Evolutionary conservation across 2,113 vertebrate species (phyloP), one percentile per base, ranked within the genome.

Genomic region (Brachypodius melanocephalos): DNA sequence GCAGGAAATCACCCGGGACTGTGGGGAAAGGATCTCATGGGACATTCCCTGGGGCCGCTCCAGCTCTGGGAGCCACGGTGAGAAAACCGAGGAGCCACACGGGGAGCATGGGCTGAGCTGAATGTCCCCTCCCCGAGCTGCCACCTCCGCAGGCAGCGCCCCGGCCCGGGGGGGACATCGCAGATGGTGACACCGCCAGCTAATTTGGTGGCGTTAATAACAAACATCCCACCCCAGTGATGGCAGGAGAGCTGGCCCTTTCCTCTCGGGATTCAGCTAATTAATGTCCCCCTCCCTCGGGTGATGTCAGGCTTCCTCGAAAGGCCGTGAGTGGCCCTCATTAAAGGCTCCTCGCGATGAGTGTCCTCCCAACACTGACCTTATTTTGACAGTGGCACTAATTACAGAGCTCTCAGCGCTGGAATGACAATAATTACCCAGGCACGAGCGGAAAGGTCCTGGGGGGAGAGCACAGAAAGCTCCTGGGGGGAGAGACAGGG

Each of bases 231-330:
- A 3, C 20, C 17, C 13, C 5, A 52, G 74, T 49, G 85, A 90
- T 1, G n/a, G 66, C 46, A 25, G 71, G 16, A 78, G 74, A 69
- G 31, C 36, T 29, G 67, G 42, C 77, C 40, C 79, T 75, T 59
- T 88, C 88, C 43, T 58, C 62, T 6, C 8, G 6, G 43, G 67
- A 75, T 11, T 32, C 69, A 22, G 75, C 88, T 93, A 93, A 97
- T 97, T 96, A 97, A 73, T 42, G 67, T 38, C 83, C 69, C 79
- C 49, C 40, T 77, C 72, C 62, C 69, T 51, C 66, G 32, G 34
- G 61, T 8, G 74, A 11, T 91, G 95, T 45, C 83, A 43, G 61
- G 38, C 62, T 72, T 34, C 58, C 75, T 42, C 48, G 0, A 36
- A 40, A 59, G 73, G 48, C 58, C 49, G 9, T 3, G 1, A 2